These are phyloP conservation scores for Anarsia innoxiella DNA, from an alignment of 2,888 invertebrate species.

Conservation along the genomic window DNA sequence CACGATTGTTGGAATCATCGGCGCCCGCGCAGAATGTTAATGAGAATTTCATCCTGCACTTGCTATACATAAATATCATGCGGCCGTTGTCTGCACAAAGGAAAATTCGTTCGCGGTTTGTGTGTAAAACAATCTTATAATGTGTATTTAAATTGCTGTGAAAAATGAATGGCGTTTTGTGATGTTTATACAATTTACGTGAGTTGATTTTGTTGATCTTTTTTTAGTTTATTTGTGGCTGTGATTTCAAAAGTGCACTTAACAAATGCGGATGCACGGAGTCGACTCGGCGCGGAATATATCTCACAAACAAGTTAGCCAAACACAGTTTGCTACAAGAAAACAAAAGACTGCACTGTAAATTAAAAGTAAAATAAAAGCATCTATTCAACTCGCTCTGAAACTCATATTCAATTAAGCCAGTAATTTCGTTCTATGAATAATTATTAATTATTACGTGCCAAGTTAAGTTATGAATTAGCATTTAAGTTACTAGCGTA, in stretches of 20 bases:
- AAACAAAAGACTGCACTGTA: constrained; percentile 46
- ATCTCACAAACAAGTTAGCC: constrained; percentile 59
- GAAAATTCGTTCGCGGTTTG: constrained; percentile 56
- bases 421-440: constrained; percentile 12
- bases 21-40: constrained; percentile 65
- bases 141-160: constrained; percentile 49
- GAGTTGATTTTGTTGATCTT: constrained; percentile 17
- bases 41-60: constrained; percentile 65
- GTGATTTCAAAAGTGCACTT: constrained; percentile 56
- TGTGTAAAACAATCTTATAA: constrained; percentile 51
- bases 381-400: no score
- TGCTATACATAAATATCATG: constrained; percentile 64
- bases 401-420: constrained; percentile 33
- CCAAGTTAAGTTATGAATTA: constrained; percentile 12
- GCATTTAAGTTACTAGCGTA: constrained; percentile 11
- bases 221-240: constrained; percentile 38
- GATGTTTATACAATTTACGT: constrained; percentile 22
- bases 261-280: constrained; percentile 70
- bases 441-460: constrained; percentile 16
- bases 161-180: constrained; percentile 34
- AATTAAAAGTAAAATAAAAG: no score
- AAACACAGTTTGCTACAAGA: constrained; percentile 49
- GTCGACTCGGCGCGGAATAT: constrained; percentile 43
- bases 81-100: constrained; percentile 67
- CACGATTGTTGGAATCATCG: constrained; percentile 66